Evolutionary conservation across 2,888 invertebrate species (phyloP), one percentile per base, ranked within the genome.

Genomic region (Protodeltote pygarga): DNA sequence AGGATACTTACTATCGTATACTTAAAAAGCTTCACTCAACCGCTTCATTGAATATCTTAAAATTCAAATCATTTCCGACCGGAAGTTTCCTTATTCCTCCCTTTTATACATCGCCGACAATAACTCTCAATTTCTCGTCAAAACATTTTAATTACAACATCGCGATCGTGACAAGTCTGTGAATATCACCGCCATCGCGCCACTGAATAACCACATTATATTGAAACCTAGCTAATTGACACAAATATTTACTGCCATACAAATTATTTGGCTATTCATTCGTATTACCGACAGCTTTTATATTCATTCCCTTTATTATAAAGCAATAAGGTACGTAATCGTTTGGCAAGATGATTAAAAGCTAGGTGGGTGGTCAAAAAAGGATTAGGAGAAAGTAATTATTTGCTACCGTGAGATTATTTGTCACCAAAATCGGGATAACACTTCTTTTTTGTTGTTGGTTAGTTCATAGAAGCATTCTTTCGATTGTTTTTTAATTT

Each of bases 211-310:
- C 10, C 5, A 17, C 14, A 11, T 9, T 27, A 32, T 6, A 39
- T 6, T 21, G 21, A 28, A 20, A 49, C 2, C 20, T 10, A 6
- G 1, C 68, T 81, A 78, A 79, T 77, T 72, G 72, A 62, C 50
- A 68, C 70, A 76, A 83, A 82, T 79, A 81, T 78, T 79, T 73
- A 68, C 75, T 54, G 39, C 21, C 17, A 50, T 54, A 42, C 44
- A 49, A 57, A 49, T 47, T 21, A 67, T 64, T 54, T 58, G 40
- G 39, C 44, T 66, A 55, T 54, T 66, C 62, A 61, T 41, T 44
- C 70, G 41, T 63, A 45, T 61, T 51, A 55, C 59, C 50, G 35
- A 38, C 14, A 25, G 1, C 15, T 6, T 2, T 14, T 17, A 17
- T 14, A 23, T 21, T 16, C 3, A 16, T 3, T 14, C 25, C 11